phyloP scores from a whole-genome alignment of 2,113 vertebrate species.

The Hemichromis elongatus region DNA sequence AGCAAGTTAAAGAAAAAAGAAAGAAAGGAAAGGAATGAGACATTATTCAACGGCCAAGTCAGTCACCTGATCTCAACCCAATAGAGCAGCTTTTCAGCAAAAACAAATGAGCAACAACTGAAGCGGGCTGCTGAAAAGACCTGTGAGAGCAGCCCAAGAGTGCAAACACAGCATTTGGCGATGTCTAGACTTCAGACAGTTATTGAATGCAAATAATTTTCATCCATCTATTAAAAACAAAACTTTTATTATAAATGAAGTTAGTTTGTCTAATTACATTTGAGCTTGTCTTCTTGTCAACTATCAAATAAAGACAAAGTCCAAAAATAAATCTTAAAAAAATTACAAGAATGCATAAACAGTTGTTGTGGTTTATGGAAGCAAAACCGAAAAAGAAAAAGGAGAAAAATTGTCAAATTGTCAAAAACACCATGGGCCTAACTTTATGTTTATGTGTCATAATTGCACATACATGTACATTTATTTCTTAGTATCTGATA shows the following conservation, averaged over 20 bases:
- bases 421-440: background rate
- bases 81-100: background rate
- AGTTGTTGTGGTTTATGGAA: background rate
- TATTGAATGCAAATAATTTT: background rate
- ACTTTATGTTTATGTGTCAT: background rate
- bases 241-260: background rate
- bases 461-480: background rate
- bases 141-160: background rate
- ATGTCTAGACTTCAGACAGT: background rate
- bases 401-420: background rate
- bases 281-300: background rate
- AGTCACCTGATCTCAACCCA: background rate
- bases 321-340: background rate
- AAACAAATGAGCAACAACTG: background rate
- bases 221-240: background rate
- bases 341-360: accelerated
- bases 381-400: background rate
- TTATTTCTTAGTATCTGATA: background rate
- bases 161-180: background rate
- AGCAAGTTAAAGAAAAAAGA: background rate
- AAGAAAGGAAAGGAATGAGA: background rate
- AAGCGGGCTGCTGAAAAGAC: background rate
- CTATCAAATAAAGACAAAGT: background rate
- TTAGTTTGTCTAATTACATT: background rate
- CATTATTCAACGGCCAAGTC: background rate